Evolutionary conservation across 2,113 vertebrate species (phyloP).

Genomic region (Arizona elegans): DNA sequence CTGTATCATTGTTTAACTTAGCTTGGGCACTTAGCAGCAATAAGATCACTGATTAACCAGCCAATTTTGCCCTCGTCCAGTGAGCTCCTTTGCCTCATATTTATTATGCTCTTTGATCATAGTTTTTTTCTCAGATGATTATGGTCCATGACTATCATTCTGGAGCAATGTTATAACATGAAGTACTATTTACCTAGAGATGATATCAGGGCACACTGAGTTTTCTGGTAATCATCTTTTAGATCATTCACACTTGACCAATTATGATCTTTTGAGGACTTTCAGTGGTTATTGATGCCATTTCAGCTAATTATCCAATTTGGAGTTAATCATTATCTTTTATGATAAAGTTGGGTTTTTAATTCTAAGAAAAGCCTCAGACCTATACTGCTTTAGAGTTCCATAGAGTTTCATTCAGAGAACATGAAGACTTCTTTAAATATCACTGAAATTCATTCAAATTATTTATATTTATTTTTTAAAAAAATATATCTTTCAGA

Average conservation of each 20-base stretch:
- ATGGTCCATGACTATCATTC: not conserved
- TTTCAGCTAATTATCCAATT: not conserved
- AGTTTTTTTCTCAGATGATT: not conserved
- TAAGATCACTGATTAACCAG: not conserved
- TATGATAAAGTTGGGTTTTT: not conserved
- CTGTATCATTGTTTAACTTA: not conserved
- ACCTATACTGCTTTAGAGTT: not conserved
- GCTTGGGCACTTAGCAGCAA: not conserved
- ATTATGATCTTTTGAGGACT: not conserved
- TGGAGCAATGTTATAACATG: not conserved
- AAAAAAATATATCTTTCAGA: constrained; percentile 4
- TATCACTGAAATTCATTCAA: not conserved
- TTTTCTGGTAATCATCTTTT: not conserved
- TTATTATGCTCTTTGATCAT: not conserved
- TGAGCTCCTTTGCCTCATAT: not conserved
- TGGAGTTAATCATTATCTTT: constrained; percentile 8
- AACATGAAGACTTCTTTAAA: not conserved
- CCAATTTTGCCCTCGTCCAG: not conserved
- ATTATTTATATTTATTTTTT: not conserved
- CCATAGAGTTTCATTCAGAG: not conserved
- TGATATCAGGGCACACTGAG: not conserved
- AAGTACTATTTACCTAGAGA: not conserved
- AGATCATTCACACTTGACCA: not conserved
- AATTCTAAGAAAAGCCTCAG: constrained; percentile 4
- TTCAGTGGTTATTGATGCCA: not conserved